These are phyloP conservation scores for Drosophila persimilis DNA, from an alignment of 1,140 invertebrate genomes.

Conservation along the genomic window DNA sequence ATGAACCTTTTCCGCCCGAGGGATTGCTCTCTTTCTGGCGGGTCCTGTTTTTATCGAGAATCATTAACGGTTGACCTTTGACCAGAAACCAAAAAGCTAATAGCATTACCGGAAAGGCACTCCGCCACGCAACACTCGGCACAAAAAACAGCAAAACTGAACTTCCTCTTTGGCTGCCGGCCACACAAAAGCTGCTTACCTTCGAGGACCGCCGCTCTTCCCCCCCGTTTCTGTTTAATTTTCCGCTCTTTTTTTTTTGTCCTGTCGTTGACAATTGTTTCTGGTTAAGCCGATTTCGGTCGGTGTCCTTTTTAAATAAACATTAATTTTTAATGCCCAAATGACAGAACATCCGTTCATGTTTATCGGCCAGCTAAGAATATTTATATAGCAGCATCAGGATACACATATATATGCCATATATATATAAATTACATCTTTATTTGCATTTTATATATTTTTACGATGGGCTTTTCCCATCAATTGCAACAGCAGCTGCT, in stretches of 20 bases:
- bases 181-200: slow-evolving; percentile 58
- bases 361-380: slow-evolving; percentile 26
- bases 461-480: slow-evolving; percentile 44
- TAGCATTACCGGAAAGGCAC: slow-evolving; percentile 20
- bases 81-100: slow-evolving; percentile 28
- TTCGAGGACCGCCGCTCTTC: slow-evolving; percentile 39
- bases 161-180: slow-evolving; percentile 47
- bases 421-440: slow-evolving; percentile 18
- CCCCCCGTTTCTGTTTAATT: slow-evolving; percentile 19
- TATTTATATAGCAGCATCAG: neutral
- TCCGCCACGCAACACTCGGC: too few species aligned
- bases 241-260: slow-evolving; percentile 1
- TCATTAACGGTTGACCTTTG: slow-evolving; percentile 47
- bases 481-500: slow-evolving; percentile 60
- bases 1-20: slow-evolving; percentile 14
- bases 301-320: slow-evolving; percentile 66
- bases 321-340: slow-evolving; percentile 66
- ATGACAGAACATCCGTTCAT: slow-evolving; percentile 48
- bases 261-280: slow-evolving; percentile 44
- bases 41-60: slow-evolving; percentile 3
- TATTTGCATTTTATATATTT: slow-evolving; percentile 35
- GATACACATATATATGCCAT: neutral
- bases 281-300: slow-evolving; percentile 53
- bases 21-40: slow-evolving; percentile 1
- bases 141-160: slow-evolving; percentile 16